Conservation (phyloP, 2,113 vertebrate genomes). For the Nibea albiflora region DNA sequence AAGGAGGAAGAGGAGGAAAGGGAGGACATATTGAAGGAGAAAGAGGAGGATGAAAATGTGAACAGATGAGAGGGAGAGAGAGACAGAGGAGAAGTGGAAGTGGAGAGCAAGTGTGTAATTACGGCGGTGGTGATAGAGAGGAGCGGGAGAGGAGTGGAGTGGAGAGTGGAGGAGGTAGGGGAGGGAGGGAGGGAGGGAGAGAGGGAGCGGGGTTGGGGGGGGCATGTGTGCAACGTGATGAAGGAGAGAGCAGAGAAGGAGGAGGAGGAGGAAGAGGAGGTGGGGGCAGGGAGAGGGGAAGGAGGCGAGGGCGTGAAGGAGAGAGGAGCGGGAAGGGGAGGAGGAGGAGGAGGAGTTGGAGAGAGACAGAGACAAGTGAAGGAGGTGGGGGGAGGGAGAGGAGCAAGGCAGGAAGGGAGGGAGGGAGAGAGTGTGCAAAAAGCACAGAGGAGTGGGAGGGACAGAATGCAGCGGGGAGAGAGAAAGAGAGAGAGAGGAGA, state of each 20-base stretch:
- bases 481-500: slow-evolving; percentile 49
- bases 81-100: slow-evolving; percentile 48
- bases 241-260: slow-evolving; percentile 64
- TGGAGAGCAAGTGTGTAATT: slow-evolving; percentile 66
- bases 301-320: slow-evolving; percentile 50
- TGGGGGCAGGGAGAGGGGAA: slow-evolving; percentile 63
- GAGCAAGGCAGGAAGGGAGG: slow-evolving; percentile 52
- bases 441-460: slow-evolving; percentile 77
- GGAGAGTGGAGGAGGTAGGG: slow-evolving; percentile 10
- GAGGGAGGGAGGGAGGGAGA: slow-evolving; percentile 9
- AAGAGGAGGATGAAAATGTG: slow-evolving; percentile 28
- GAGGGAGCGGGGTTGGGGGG: neutral
- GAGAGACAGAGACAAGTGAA: slow-evolving; percentile 42
- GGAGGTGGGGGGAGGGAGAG: slow-evolving; percentile 63
- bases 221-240: slow-evolving; percentile 68
- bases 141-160: slow-evolving; percentile 22
- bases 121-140: slow-evolving; percentile 38
- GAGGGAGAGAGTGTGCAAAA: slow-evolving; percentile 52
- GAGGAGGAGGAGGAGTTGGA: slow-evolving; percentile 37
- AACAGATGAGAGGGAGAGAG: slow-evolving; percentile 30
- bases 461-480: slow-evolving; percentile 70
- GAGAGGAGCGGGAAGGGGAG: slow-evolving; percentile 53
- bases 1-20: slow-evolving; percentile 28
- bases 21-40: slow-evolving; percentile 53
- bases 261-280: slow-evolving; percentile 54